Evolutionary conservation across 2,888 invertebrate species (phyloP).

Genomic region (Eupeodes latifasciatus): DNA sequence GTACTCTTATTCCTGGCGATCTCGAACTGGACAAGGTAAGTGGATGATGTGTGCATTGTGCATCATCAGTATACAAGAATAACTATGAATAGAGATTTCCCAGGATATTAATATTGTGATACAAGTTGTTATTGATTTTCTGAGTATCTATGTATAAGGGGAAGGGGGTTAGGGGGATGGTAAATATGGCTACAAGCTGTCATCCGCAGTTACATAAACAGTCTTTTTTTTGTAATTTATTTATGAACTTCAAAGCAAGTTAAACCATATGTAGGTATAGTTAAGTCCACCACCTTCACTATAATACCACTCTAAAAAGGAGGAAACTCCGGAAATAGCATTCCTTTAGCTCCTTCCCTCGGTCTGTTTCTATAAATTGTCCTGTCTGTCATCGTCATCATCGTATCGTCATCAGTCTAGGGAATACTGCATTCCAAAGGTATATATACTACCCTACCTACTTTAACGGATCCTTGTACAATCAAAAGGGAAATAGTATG

Average conservation of each 20-base stretch:
- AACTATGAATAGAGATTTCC: not conserved
- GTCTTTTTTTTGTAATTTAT: conserved; percentile 5
- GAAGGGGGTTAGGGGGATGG: too few species aligned
- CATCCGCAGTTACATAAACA: conserved; percentile 28
- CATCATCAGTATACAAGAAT: too few species aligned
- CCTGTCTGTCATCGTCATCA: conserved; percentile 38
- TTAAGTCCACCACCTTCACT: not conserved
- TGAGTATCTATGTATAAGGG: not conserved
- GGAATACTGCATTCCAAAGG: not conserved
- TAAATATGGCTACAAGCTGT: conserved; percentile 25
- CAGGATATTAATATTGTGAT: conserved; percentile 21
- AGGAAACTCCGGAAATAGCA: conserved; percentile 15
- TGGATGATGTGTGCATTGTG: conserved; percentile 40
- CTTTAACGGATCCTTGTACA: conserved; percentile 15
- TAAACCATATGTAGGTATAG: not conserved
- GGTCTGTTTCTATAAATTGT: not conserved
- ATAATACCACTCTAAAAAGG: not conserved
- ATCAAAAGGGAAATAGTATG: conserved; percentile 25
- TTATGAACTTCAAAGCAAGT: not conserved
- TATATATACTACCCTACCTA: not conserved
- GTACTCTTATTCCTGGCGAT: conserved; percentile 93
- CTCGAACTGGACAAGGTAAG: conserved; percentile 92
- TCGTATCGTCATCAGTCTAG: conserved; percentile 10
- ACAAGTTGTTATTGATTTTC: conserved; percentile 53
- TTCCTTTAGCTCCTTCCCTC: conserved; percentile 20